Evolutionary conservation across 1,140 invertebrate species (phyloP).

Genomic region (Polyergus mexicanus): DNA sequence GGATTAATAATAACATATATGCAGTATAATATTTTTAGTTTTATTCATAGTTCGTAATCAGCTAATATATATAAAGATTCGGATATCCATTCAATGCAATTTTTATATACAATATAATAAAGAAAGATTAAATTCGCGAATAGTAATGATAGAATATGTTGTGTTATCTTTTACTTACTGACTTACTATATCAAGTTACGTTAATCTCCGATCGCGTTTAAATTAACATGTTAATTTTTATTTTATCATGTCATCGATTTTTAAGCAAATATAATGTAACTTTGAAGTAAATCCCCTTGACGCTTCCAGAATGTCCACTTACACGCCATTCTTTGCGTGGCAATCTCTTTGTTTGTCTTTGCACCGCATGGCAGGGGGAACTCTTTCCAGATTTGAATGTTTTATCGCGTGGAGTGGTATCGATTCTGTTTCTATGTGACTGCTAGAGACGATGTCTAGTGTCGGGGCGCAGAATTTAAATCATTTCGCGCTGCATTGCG

Average conservation of each 20-base stretch:
- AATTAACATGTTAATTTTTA: conserved; percentile 25
- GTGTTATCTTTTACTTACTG: too few relatives aligned
- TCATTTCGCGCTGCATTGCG: conserved; percentile 47
- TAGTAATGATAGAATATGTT: neutral
- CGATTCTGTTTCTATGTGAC: conserved; percentile 37
- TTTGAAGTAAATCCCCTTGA: conserved; percentile 18
- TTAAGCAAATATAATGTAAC: conserved; percentile 34
- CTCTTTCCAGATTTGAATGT: conserved; percentile 57
- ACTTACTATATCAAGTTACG: neutral
- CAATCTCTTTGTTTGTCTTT: conserved; percentile 40
- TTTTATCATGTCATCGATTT: neutral
- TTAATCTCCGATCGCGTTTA: neutral
- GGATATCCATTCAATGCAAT: neutral
- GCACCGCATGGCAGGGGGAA: neutral
- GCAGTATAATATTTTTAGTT: neutral
- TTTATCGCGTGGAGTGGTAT: conserved; percentile 46
- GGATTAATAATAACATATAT: neutral
- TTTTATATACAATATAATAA: neutral
- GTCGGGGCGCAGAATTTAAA: conserved; percentile 53
- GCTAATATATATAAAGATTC: neutral
- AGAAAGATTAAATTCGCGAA: neutral
- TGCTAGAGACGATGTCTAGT: conserved; percentile 30
- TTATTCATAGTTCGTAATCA: neutral
- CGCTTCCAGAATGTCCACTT: conserved; percentile 8
- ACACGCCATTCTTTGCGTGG: neutral